Evolutionary conservation across 2,888 invertebrate genomes (phyloP), one percentile per base, ranked within the genome.

Genomic region (Drosophila kambysellisi): DNA sequence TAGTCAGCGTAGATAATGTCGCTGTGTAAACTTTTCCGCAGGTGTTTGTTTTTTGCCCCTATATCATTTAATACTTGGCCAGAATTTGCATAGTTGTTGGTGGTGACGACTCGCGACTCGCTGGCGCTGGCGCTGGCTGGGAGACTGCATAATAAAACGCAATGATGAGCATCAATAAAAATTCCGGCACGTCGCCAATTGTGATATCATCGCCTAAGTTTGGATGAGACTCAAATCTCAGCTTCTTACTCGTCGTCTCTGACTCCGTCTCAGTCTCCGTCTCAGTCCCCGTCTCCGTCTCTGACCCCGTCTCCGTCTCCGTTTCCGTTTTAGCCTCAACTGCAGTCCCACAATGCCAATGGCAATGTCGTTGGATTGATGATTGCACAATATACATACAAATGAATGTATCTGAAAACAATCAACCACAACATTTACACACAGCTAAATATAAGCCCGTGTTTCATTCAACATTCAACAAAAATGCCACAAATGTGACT

Each of bases 151-250:
- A 74, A 62, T 70, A 52, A 39, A 43, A 32, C 58, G 58, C 51
- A 37, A 74, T 82, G 85, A 87, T 87, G 85, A 88, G 83, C 81
- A 61, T 53, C 85, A 76, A 85, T 85, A 83, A 78, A 80, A 84
- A 82, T 86, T 83, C 83, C 85, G 79, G 60, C 85, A 85, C 85
- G 85, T 85, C 70, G 69, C 37, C 51, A 61, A 51, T 29, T 69
- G 72, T 86, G 85, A 86, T 86, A 88, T 86, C 88, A 86, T 86
- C 85, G 75, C 56, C 72, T 74, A 78, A 82, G 74, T 79, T 80
- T 76, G 82, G 68, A 73, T 67, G 70, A 70, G 39, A 62, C 67
- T 72, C 57, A 56, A 17, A 25, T 46, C 69, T 48, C 70, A 51
- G 60, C 33, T 61, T 35, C 20, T 29, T 12, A 15, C 30, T 8